These are phyloP conservation scores for Limnephilus rhombicus DNA, from an alignment of 2,888 invertebrate species.

Conservation along the genomic window DNA sequence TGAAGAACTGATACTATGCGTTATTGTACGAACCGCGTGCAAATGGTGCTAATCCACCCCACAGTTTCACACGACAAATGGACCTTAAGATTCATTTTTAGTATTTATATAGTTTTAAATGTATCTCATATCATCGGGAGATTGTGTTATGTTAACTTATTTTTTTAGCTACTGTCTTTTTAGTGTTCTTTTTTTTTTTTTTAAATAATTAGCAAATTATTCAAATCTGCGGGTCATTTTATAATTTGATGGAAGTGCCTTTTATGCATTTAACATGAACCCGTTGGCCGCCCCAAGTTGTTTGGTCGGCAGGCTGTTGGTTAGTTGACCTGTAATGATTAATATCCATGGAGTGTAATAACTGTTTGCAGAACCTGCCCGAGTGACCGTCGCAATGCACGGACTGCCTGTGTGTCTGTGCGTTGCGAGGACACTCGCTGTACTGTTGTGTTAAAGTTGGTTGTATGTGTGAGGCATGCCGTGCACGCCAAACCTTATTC, in stretches of 20 bases:
- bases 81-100: constrained; percentile 64
- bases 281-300: constrained; percentile 42
- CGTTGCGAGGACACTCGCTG: not conserved
- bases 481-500: constrained; percentile 56
- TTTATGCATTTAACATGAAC: constrained; percentile 65
- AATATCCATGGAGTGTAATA: constrained; percentile 4
- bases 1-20: constrained; percentile 65
- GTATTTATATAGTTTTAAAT: constrained; percentile 65
- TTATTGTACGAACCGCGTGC: constrained; percentile 58
- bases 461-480: constrained; percentile 57
- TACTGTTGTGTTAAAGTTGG: not conserved
- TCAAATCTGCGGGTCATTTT: constrained; percentile 58
- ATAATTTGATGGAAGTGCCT: constrained; percentile 65
- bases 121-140: constrained; percentile 63
- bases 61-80: constrained; percentile 64
- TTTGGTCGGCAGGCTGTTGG: constrained; percentile 35
- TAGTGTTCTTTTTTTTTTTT: constrained; percentile 56
- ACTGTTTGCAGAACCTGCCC: constrained; percentile 50
- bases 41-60: constrained; percentile 63
- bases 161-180: constrained; percentile 58
- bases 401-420: not conserved
- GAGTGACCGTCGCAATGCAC: constrained; percentile 1
- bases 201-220: constrained; percentile 56
- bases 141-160: constrained; percentile 65
- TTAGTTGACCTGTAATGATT: constrained; percentile 24